Evolutionary conservation across 2,888 invertebrate genomes (phyloP), one percentile per base, ranked within the genome.

Genomic region (Limenitis camilla): DNA sequence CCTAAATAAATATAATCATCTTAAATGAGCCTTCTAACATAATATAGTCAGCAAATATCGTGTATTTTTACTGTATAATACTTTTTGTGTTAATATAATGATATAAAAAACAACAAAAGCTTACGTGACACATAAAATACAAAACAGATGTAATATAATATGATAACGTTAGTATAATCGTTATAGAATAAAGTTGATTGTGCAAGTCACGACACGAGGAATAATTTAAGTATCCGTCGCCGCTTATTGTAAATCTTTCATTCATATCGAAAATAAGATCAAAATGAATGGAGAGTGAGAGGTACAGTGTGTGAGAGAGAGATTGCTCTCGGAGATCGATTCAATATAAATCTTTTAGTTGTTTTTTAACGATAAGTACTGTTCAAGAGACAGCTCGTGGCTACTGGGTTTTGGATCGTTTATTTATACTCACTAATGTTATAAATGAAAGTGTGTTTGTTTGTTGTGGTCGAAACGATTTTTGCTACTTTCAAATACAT

Each of bases 321-420:
- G 77, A 79, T 80, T 76, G 73, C 75, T 70, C 77, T 69, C 69
- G 69, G 65, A 74, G 79, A 81, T 81, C 79, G 78, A 80, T 81
- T 76, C 73, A 74, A 77, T 73, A 80, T 81, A 81, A 79, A 80
- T 80, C 80, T 78, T 70, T 68, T 70, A 62, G 73, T 73, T 69
- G 74, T 71, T 73, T 73, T 74, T 72, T 62, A 61, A 62, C 63
- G 71, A 71, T 75, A 75, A 77, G 75, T 73, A 68, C 67, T 59
- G 64, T 59, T 65, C 66, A 65, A 63, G 71, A 68, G 78, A 78
- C 80, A 76, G 77, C 65, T 71, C 64, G 62, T 63, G 58, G 81
- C 80, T 81, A 79, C 81, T 72, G 81, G 75, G 65, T 69, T 78
- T 73, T 49, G 62, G 63, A 71, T 72, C 67, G 67, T 64, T 72